Evolutionary conservation across 2,797 vertebrate genomes (phyloP).

Genomic region (Gambusia yucatana): DNA sequence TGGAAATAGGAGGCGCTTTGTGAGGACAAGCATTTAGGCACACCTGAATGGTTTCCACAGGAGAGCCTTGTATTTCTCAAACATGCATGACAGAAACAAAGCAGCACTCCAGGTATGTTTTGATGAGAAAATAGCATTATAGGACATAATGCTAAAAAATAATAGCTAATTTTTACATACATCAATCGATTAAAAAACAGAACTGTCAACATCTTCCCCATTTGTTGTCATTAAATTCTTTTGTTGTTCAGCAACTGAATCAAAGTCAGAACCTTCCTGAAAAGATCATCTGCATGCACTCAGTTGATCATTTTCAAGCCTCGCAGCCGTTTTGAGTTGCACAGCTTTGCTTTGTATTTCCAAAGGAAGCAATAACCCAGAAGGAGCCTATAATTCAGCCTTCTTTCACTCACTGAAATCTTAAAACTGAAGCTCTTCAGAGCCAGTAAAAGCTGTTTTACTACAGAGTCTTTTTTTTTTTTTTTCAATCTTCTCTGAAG

Average conservation of each 20-base stretch:
- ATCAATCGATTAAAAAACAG: not conserved
- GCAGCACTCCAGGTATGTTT: too few species aligned
- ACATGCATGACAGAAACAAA: too few species aligned
- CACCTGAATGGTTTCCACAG: too few species aligned
- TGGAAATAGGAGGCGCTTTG: too few species aligned
- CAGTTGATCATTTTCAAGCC: not conserved
- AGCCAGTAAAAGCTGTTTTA: not conserved
- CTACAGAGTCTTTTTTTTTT: not conserved
- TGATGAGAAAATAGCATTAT: too few species aligned
- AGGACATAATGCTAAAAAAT: too few species aligned
- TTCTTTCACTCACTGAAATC: not conserved
- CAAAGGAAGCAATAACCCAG: not conserved
- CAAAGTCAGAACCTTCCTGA: too few species aligned
- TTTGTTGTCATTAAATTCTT: not conserved
- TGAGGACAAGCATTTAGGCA: too few species aligned
- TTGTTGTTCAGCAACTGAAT: not conserved
- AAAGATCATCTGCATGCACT: not conserved
- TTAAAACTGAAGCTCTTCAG: slow-evolving; percentile 3
- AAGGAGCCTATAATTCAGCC: not conserved
- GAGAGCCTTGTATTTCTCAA: too few species aligned
- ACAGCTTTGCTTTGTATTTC: not conserved
- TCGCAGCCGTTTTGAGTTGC: not conserved
- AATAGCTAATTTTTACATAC: not conserved
- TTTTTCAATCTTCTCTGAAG: not conserved
- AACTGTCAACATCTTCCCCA: not conserved